A percentile compares a stretch with the other conserved stretches of the same genome.
Evolutionary conservation across 2,888 invertebrate species (phyloP).

Genomic region (Adelphocoris suturalis): DNA sequence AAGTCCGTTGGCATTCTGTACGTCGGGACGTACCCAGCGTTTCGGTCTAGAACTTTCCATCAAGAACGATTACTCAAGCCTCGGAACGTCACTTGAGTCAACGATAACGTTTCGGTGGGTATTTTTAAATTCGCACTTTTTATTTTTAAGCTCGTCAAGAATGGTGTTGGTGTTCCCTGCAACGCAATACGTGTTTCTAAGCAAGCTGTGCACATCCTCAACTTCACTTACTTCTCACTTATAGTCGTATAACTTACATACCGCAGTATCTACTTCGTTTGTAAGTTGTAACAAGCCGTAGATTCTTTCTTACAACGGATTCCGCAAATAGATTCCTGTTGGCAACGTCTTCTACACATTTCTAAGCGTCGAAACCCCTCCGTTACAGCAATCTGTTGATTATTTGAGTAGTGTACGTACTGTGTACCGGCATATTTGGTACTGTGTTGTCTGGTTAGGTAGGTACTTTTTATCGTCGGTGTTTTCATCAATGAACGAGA

Average conservation of each 20-base stretch:
- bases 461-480: background rate
- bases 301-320: background rate
- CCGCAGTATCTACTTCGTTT: no score
- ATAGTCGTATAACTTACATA: no score
- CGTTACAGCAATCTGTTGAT: no score
- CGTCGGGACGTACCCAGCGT: no score
- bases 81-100: background rate
- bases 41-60: background rate
- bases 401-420: no score
- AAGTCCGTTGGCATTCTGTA: no score
- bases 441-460: no score
- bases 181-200: background rate
- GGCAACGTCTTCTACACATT: background rate
- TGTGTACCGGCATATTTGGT: no score
- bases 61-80: background rate
- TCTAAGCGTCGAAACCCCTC: background rate
- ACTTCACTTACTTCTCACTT: no score
- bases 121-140: background rate
- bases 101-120: background rate
- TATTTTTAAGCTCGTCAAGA: conserved; percentile 10
- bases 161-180: background rate
- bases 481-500: background rate
- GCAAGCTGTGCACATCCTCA: background rate
- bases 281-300: background rate
- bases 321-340: background rate